Conservation (phyloP, 2,113 vertebrate species). For the Tapirus terrestris region DNA sequence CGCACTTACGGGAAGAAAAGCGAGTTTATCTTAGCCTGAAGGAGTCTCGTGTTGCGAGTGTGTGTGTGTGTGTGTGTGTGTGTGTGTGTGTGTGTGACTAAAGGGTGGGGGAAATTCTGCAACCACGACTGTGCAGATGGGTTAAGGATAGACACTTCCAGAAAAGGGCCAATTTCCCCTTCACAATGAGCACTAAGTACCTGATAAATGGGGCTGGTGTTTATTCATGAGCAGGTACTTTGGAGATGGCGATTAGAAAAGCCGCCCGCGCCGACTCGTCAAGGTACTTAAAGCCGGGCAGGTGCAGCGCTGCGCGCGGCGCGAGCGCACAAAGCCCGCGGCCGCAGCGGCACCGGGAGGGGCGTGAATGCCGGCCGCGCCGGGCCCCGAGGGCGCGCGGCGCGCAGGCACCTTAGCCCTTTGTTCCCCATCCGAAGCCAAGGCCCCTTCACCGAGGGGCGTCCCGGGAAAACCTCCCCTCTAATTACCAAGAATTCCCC, state of each 20-base stretch:
- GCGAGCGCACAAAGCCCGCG: slow-evolving; percentile 65
- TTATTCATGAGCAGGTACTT: slow-evolving; percentile 73
- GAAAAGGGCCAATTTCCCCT: slow-evolving; percentile 73
- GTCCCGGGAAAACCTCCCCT: slow-evolving; percentile 50
- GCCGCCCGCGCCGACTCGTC: slow-evolving; percentile 68
- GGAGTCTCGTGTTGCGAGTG: slow-evolving; percentile 9
- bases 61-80: background rate
- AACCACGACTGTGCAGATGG: slow-evolving; percentile 51
- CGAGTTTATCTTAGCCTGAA: slow-evolving; percentile 79
- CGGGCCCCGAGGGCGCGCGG: slow-evolving; percentile 55
- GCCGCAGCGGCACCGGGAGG: slow-evolving; percentile 36
- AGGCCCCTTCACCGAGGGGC: slow-evolving; percentile 58
- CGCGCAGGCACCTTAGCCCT: slow-evolving; percentile 67
- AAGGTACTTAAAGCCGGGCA: slow-evolving; percentile 81
- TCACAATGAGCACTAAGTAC: slow-evolving; percentile 76
- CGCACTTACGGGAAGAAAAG: slow-evolving; percentile 74
- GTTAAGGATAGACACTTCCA: slow-evolving; percentile 51
- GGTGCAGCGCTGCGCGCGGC: slow-evolving; percentile 74
- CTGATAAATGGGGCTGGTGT: slow-evolving; percentile 75
- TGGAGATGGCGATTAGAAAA: slow-evolving; percentile 49
- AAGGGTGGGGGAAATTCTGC: slow-evolving; percentile 32
- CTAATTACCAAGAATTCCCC: slow-evolving; percentile 65
- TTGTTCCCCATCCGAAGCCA: slow-evolving; percentile 73
- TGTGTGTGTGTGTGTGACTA: background rate
- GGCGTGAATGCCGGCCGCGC: slow-evolving; percentile 26